Evolutionary conservation across 2,888 invertebrate genomes (phyloP).

Genomic region (Coronaproctus castanopsis): DNA sequence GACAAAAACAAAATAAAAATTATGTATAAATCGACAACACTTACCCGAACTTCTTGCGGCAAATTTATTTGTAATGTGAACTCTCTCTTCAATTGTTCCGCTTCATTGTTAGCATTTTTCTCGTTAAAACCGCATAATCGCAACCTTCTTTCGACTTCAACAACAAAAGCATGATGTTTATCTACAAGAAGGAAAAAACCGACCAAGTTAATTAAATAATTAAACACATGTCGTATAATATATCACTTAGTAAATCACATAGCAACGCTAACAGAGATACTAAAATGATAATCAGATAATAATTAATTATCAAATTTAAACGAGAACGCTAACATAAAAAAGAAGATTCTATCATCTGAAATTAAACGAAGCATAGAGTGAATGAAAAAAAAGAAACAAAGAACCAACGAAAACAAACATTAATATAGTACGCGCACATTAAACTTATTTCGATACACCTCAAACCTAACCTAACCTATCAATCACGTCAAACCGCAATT

Average conservation of each 20-base stretch:
- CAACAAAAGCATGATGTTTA: constrained; percentile 32
- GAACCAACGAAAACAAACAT: too few relatives aligned
- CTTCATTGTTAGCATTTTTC: constrained; percentile 29
- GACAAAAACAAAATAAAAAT: too few relatives aligned
- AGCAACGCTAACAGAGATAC: neutral
- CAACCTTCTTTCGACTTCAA: constrained; percentile 40
- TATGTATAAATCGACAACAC: too few relatives aligned
- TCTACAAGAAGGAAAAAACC: constrained; percentile 28
- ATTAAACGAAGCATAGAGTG: too few relatives aligned
- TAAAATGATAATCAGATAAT: neutral
- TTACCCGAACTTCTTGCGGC: constrained; percentile 26
- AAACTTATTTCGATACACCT: too few relatives aligned
- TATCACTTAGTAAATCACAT: neutral
- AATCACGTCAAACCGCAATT: too few relatives aligned
- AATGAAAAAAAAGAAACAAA: too few relatives aligned
- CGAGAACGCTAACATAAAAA: neutral
- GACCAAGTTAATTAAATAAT: neutral
- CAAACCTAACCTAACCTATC: too few relatives aligned
- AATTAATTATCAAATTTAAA: neutral
- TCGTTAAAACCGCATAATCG: constrained; percentile 44
- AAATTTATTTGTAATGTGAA: neutral
- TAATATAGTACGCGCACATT: too few relatives aligned
- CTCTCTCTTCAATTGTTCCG: constrained; percentile 1
- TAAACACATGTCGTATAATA: neutral
- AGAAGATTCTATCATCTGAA: too few relatives aligned